phyloP scores from a whole-genome alignment of 2,888 invertebrate species.

The Digitonthophagus gazella region DNA sequence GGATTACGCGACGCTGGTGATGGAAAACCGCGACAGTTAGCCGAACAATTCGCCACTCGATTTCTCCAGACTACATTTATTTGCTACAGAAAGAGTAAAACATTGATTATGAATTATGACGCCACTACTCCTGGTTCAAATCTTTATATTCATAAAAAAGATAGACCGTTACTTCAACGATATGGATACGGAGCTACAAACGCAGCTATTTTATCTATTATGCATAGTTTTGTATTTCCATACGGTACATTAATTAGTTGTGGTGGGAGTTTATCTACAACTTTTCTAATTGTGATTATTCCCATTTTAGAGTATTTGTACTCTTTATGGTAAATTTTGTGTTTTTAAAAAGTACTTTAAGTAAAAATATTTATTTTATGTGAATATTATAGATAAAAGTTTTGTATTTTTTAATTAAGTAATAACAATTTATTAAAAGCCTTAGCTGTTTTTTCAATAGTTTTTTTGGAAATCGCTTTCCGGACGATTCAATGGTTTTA shows the following conservation, averaged over 20 bases:
- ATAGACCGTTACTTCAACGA: background rate
- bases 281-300: no score
- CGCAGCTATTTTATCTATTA: background rate
- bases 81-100: constrained; percentile 58
- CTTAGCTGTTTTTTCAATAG: no score
- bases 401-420: no score
- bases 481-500: no score
- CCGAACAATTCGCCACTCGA: constrained; percentile 62
- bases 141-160: background rate
- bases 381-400: no score
- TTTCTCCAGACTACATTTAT: constrained; percentile 69
- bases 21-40: constrained; percentile 57
- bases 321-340: no score
- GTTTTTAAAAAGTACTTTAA: no score
- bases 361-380: no score
- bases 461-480: no score
- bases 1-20: constrained; percentile 56
- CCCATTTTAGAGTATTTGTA: no score
- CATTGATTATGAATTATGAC: constrained; percentile 66
- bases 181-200: background rate
- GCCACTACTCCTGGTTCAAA: background rate
- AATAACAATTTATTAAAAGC: no score
- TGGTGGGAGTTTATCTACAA: background rate
- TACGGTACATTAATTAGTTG: background rate
- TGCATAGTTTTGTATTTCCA: background rate